These are phyloP conservation scores for Netelia virgata DNA, from an alignment of 2,888 invertebrate genomes.

Conservation along the genomic window DNA sequence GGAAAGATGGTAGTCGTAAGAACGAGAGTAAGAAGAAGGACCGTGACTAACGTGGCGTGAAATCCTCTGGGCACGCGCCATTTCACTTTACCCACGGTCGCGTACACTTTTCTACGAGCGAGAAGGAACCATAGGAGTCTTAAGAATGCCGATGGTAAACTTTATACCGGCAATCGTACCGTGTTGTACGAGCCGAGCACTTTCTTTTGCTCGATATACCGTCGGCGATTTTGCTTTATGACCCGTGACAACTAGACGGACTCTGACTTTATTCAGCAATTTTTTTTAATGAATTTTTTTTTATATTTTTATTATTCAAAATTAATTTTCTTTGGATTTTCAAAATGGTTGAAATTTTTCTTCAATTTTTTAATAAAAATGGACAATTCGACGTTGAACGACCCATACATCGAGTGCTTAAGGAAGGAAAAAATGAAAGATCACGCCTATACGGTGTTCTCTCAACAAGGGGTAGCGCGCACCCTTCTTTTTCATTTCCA, in stretches of 20 bases:
- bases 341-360: too few relatives aligned
- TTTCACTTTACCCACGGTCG: slow-evolving; percentile 80
- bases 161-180: slow-evolving; percentile 27
- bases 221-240: slow-evolving; percentile 62
- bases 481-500: slow-evolving; percentile 17
- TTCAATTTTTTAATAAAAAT: too few relatives aligned
- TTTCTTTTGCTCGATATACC: slow-evolving; percentile 56
- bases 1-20: slow-evolving; percentile 35
- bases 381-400: not conserved
- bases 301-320: too few relatives aligned
- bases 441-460: slow-evolving; percentile 8
- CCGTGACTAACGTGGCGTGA: slow-evolving; percentile 81
- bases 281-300: too few relatives aligned
- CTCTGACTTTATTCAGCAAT: slow-evolving; percentile 1
- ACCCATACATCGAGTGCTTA: not conserved
- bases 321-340: too few relatives aligned
- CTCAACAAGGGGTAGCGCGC: slow-evolving; percentile 31
- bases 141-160: slow-evolving; percentile 16
- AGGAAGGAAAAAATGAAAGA: not conserved
- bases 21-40: slow-evolving; percentile 59
- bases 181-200: slow-evolving; percentile 37
- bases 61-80: slow-evolving; percentile 83
- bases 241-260: slow-evolving; percentile 31
- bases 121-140: slow-evolving; percentile 38
- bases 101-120: slow-evolving; percentile 59